These are phyloP conservation scores for Halichondria panicea DNA, from an alignment of 37 sponge, comb jelly and placozoan genomes.

Conservation along the genomic window DNA sequence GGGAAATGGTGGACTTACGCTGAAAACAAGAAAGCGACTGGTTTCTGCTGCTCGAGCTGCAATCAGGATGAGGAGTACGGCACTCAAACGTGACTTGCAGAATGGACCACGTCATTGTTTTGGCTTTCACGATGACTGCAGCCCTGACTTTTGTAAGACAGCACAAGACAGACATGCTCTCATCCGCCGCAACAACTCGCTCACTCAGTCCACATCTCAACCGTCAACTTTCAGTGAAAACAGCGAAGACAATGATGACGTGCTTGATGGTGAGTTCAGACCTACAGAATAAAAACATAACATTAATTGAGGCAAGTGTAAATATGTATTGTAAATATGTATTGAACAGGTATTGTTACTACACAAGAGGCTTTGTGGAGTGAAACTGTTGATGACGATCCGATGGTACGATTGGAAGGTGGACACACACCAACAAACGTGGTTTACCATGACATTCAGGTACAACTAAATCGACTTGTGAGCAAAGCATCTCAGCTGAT, in stretches of 20 bases:
- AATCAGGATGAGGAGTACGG: constrained; percentile 23
- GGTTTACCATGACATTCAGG: too few species aligned
- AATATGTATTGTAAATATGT: background rate
- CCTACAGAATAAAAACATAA: background rate
- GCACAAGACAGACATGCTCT: background rate
- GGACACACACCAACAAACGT: background rate
- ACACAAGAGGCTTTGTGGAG: background rate
- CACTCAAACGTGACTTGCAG: constrained; percentile 1
- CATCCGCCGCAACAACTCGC: too few species aligned
- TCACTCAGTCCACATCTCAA: background rate
- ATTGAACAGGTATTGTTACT: background rate
- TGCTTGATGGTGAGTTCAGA: background rate
- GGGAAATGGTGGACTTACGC: constrained; percentile 31
- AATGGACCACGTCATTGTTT: constrained; percentile 30
- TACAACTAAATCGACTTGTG: background rate
- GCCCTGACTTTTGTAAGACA: constrained; percentile 26
- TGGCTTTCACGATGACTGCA: constrained; percentile 34
- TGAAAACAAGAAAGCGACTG: constrained; percentile 7
- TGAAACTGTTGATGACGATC: constrained; percentile 12
- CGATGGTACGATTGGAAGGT: too few species aligned
- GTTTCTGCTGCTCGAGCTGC: constrained; percentile 36
- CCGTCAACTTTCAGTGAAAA: background rate
- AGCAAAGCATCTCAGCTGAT: constrained; percentile 11
- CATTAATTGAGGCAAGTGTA: background rate
- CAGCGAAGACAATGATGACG: background rate